Conservation (phyloP, 2,888 invertebrate genomes). For the Phyllotreta striolata region DNA sequence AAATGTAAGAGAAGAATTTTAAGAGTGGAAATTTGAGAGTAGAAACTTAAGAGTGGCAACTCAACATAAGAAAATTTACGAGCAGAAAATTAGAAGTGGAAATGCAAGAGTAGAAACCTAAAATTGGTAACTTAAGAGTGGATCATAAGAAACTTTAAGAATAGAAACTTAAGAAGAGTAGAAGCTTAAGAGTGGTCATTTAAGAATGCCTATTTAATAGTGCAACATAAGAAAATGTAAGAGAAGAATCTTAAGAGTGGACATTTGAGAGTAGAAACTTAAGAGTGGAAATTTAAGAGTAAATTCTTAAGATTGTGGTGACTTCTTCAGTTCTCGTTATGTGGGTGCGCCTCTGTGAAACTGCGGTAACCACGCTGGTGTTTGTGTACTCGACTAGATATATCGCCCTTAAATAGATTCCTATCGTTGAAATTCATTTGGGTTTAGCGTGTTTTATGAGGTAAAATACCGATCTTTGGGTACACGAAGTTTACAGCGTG, state of each 20-base stretch:
- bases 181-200: no score
- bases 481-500: conserved; percentile 27
- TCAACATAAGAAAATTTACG: not conserved
- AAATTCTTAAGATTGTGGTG: not conserved
- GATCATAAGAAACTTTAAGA: no score
- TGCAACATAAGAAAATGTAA: no score
- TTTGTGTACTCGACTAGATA: conserved; percentile 23
- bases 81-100: no score
- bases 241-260: no score
- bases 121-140: no score
- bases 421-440: conserved; percentile 29
- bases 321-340: not conserved
- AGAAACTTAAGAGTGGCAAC: not conserved
- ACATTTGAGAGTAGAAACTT: not conserved
- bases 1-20: no score
- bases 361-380: conserved; percentile 5
- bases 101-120: no score
- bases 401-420: conserved; percentile 27
- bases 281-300: no score
- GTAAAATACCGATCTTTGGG: conserved; percentile 28
- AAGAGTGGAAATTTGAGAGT: not conserved
- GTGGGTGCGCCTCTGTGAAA: conserved; percentile 1
- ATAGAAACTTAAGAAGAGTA: no score
- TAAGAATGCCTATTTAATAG: no score
- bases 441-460: conserved; percentile 28